Conservation (phyloP, 2,888 invertebrate species). For the Synergus itoensis region DNA sequence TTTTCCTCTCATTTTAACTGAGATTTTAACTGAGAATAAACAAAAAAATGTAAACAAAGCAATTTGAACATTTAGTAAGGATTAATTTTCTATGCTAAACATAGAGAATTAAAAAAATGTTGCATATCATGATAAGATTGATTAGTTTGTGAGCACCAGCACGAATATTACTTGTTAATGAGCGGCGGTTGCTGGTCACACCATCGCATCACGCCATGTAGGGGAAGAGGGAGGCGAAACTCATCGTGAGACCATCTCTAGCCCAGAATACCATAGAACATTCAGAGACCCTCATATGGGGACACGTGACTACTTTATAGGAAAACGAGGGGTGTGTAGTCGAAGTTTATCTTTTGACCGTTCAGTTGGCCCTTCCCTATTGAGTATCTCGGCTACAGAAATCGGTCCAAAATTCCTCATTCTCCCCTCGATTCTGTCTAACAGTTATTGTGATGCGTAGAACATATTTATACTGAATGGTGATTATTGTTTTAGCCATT, state of each 20-base stretch:
- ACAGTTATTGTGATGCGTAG: constrained; percentile 66
- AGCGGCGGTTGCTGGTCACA: constrained; percentile 63
- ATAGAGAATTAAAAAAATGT: no score
- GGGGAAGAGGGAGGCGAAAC: constrained; percentile 51
- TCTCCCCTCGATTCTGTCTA: constrained; percentile 34
- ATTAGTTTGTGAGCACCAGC: neutral
- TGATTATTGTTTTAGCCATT: constrained; percentile 64
- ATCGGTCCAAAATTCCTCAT: constrained; percentile 6
- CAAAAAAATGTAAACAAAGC: no score
- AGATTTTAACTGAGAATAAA: no score
- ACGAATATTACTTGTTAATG: constrained; percentile 44
- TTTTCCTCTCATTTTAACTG: no score
- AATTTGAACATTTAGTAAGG: no score
- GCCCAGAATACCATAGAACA: constrained; percentile 68
- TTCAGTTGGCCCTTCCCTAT: neutral
- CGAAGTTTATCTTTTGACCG: constrained; percentile 70
- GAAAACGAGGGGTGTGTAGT: constrained; percentile 46
- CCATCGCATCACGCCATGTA: constrained; percentile 66
- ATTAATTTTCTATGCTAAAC: no score
- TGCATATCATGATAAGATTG: neutral
- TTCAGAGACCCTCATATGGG: constrained; percentile 64
- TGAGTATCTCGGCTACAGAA: neutral
- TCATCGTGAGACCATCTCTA: constrained; percentile 73
- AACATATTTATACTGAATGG: constrained; percentile 62
- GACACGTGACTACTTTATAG: constrained; percentile 75